phyloP scores from a whole-genome alignment of 2,113 vertebrate genomes.

The Tachysurus vachellii region DNA sequence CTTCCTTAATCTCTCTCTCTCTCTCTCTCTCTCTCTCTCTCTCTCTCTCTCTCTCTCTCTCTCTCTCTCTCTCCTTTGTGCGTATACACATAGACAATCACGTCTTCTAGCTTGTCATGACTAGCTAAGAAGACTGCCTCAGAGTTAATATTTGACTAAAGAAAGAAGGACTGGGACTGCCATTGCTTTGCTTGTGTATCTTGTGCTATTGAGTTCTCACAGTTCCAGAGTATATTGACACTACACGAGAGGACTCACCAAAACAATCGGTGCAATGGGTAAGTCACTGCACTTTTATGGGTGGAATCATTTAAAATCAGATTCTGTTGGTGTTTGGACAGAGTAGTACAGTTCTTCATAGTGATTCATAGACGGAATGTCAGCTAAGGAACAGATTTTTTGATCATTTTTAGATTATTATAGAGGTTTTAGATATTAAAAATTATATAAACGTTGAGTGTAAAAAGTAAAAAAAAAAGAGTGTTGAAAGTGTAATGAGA shows the following conservation, averaged over 20 bases:
- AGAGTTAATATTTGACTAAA: slow-evolving; percentile 73
- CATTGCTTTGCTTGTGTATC: slow-evolving; percentile 27
- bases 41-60: slow-evolving; percentile 19
- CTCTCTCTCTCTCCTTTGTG: slow-evolving; percentile 1
- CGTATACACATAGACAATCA: not conserved
- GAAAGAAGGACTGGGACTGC: slow-evolving; percentile 60
- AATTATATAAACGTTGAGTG: not conserved
- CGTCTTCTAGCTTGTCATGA: slow-evolving; percentile 62
- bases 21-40: slow-evolving; percentile 21
- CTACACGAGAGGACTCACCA: not conserved
- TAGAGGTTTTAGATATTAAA: not conserved
- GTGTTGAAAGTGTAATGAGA: not conserved
- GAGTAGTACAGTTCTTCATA: not conserved
- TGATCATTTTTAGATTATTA: not conserved
- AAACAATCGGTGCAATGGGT: slow-evolving; percentile 65
- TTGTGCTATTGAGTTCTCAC: slow-evolving; percentile 10
- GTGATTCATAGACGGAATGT: not conserved
- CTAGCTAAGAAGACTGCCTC: slow-evolving; percentile 62
- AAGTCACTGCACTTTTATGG: slow-evolving; percentile 51
- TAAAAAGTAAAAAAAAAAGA: too few relatives aligned
- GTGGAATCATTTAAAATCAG: not conserved
- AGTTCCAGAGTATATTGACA: not conserved
- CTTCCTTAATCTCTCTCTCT: slow-evolving; percentile 23
- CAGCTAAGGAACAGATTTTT: not conserved
- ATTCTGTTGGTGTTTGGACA: not conserved